Conservation (phyloP, 1,140 invertebrate species). For the Ptiloglossa arizonensis region DNA sequence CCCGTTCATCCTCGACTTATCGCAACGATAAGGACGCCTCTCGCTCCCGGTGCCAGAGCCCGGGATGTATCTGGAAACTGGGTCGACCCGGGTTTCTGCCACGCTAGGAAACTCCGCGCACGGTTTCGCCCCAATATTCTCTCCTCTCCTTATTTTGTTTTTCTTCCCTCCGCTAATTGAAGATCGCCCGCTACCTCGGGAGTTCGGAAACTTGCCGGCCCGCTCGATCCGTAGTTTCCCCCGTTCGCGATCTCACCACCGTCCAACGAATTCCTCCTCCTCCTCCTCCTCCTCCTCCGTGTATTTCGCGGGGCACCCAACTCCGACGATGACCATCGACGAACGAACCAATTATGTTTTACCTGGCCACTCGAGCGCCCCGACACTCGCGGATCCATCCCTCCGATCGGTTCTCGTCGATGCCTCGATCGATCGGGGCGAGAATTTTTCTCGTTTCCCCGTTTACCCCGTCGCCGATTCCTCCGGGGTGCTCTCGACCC, state of each 20-base stretch:
- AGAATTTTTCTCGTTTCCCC: not conserved
- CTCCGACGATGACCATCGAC: conserved; percentile 1
- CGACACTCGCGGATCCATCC: no score
- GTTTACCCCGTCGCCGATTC: not conserved
- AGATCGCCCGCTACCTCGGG: not conserved
- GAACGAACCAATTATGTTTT: not conserved
- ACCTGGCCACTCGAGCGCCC: not conserved
- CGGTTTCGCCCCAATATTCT: not conserved
- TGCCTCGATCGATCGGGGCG: no score
- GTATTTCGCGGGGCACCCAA: conserved; percentile 1
- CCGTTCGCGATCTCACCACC: not conserved
- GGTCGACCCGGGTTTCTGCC: conserved; percentile 7
- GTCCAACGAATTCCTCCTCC: no score
- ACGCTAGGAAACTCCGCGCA: not conserved
- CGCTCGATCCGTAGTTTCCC: not conserved
- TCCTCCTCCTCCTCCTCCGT: not conserved
- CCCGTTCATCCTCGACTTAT: conserved; percentile 36
- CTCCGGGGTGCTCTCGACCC: not conserved
- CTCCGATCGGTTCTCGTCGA: not conserved
- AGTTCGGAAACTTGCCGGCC: not conserved
- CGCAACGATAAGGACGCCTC: conserved; percentile 20
- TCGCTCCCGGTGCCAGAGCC: not conserved
- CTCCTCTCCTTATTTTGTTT: not conserved
- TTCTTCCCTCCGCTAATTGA: conserved; percentile 22
- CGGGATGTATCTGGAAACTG: not conserved